Conservation (phyloP, 2,888 invertebrate species). For the Pterostichus niger region DNA sequence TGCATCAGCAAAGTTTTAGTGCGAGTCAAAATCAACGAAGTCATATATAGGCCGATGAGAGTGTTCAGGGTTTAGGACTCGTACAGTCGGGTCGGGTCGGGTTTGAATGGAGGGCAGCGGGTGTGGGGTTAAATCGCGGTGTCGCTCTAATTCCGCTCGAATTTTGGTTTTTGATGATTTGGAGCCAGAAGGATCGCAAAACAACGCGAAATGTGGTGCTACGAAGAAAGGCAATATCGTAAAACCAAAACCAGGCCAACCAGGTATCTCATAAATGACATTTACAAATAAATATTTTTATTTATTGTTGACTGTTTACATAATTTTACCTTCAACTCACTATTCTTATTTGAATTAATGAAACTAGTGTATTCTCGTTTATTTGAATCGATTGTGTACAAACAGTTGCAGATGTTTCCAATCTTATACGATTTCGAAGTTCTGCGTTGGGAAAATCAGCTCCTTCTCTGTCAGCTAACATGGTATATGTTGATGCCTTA, state of each 20-base stretch:
- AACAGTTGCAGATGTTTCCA: constrained; percentile 79
- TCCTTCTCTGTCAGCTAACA: constrained; percentile 90
- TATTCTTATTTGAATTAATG: constrained; percentile 9
- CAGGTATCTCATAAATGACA: constrained; percentile 69
- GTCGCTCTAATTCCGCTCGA: constrained; percentile 83
- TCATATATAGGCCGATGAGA: constrained; percentile 56
- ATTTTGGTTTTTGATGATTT: constrained; percentile 88
- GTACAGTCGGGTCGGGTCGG: constrained; percentile 66
- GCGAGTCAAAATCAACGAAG: constrained; percentile 26
- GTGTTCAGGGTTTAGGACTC: constrained; percentile 54
- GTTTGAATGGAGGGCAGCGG: constrained; percentile 70
- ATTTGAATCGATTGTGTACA: constrained; percentile 36
- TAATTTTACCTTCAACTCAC: constrained; percentile 2
- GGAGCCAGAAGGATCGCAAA: constrained; percentile 78
- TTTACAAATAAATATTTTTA: constrained; percentile 28
- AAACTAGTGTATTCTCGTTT: constrained; percentile 1
- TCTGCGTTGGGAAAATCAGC: constrained; percentile 96
- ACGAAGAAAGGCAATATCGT: constrained; percentile 68
- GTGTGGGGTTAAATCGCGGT: constrained; percentile 74
- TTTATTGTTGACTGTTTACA: constrained; percentile 46
- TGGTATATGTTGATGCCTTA: constrained; percentile 76
- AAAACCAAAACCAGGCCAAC: constrained; percentile 70
- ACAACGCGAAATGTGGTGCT: constrained; percentile 72
- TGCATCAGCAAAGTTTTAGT: constrained; percentile 25
- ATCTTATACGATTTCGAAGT: constrained; percentile 92